Conservation (phyloP, 2,113 vertebrate genomes). For the Phyllopteryx taeniolatus region DNA sequence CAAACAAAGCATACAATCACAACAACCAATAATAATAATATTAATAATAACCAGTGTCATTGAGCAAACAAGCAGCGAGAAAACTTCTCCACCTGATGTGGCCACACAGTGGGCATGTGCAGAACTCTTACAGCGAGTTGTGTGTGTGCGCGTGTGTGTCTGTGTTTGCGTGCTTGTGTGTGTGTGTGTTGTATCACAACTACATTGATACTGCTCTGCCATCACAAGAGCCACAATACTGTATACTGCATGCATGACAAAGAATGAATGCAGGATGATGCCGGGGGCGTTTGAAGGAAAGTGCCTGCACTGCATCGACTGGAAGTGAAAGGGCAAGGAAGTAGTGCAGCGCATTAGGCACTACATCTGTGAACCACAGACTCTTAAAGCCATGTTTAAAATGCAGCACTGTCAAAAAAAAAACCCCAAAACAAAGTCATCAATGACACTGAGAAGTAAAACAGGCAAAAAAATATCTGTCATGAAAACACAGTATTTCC, state of each 20-base stretch:
- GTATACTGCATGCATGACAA: conserved; percentile 86
- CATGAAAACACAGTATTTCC: not conserved
- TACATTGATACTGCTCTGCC: conserved; percentile 90
- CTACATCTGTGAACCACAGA: conserved; percentile 41
- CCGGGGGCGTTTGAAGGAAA: not conserved
- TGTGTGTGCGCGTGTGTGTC: conserved; percentile 10
- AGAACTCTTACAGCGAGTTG: conserved; percentile 82
- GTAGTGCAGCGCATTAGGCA: conserved; percentile 44
- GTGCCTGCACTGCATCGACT: conserved; percentile 17
- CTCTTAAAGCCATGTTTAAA: conserved; percentile 16
- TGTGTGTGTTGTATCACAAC: conserved; percentile 98
- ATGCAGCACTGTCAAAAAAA: conserved; percentile 35
- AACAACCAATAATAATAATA: conserved; percentile 85
- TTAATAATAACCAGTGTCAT: conserved; percentile 81
- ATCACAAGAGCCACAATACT: conserved; percentile 80
- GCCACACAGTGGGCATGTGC: conserved; percentile 95
- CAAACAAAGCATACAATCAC: conserved; percentile 68
- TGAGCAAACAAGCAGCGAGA: conserved; percentile 86
- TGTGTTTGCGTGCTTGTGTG: conserved; percentile 63
- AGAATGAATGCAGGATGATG: conserved; percentile 52
- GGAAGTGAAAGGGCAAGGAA: conserved; percentile 48
- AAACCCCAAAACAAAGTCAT: conserved; percentile 57
- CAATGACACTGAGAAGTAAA: conserved; percentile 48
- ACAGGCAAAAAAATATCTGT: conserved; percentile 56
- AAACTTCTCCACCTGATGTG: conserved; percentile 91